Conservation (phyloP, 2,113 vertebrate genomes). For the Dromaius novaehollandiae region DNA sequence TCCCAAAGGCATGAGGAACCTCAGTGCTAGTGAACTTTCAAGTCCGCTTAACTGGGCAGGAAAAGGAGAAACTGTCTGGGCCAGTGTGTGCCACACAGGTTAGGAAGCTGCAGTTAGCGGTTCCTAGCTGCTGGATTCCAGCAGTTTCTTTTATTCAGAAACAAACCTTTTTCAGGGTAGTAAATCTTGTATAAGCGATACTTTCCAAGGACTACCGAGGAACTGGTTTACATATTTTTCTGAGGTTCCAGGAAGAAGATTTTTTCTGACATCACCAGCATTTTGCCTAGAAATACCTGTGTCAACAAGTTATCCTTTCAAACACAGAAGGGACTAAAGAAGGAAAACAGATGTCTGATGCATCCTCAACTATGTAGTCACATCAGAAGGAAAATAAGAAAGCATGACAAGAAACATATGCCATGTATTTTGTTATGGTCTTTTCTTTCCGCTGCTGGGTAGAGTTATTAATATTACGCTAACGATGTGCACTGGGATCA, state of each 20-base stretch:
- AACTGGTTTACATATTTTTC: background rate
- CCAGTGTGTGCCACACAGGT: rapidly evolving
- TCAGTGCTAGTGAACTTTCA: background rate
- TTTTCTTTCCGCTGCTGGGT: background rate
- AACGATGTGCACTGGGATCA: background rate
- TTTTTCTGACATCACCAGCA: background rate
- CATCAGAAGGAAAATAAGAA: background rate
- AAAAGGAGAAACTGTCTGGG: background rate
- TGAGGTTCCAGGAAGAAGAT: background rate
- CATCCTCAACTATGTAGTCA: background rate
- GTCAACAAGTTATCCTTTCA: background rate
- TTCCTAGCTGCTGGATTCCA: background rate
- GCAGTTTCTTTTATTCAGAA: background rate
- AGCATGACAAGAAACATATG: background rate
- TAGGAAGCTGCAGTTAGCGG: background rate
- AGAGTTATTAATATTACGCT: background rate
- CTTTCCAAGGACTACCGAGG: background rate
- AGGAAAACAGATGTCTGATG: conserved; percentile 10
- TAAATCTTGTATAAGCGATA: background rate
- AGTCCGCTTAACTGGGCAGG: background rate
- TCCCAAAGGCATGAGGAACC: background rate
- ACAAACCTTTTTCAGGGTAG: background rate
- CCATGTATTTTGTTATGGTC: background rate
- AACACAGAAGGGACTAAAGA: background rate
- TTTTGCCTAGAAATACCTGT: conserved; percentile 23